phyloP scores from a whole-genome alignment of 2,888 invertebrate genomes.

The Amphipyra tragopoginis region DNA sequence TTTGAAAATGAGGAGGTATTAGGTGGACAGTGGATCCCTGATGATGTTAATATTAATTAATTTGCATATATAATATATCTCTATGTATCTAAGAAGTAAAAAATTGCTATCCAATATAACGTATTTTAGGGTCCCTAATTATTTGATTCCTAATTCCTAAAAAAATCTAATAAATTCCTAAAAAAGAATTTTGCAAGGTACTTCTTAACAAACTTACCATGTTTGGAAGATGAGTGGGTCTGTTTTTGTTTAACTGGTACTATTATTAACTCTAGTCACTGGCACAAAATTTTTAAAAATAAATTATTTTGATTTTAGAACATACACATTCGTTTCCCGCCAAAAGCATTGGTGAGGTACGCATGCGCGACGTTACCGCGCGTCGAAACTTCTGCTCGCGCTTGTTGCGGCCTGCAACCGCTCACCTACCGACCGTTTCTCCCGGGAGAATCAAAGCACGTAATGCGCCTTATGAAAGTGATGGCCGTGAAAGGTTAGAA shows the following conservation, averaged over 20 bases:
- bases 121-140: too few relatives aligned
- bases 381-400: constrained; percentile 76
- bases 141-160: too few relatives aligned
- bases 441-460: constrained; percentile 75
- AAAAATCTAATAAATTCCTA: too few relatives aligned
- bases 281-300: constrained; percentile 29
- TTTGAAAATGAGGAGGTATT: too few relatives aligned
- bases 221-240: not conserved
- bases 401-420: constrained; percentile 63
- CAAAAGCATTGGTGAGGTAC: constrained; percentile 65
- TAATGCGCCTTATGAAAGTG: constrained; percentile 80
- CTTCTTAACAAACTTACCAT: constrained; percentile 38
- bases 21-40: too few relatives aligned
- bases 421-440: constrained; percentile 77
- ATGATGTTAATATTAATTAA: too few relatives aligned
- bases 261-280: constrained; percentile 22
- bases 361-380: constrained; percentile 79
- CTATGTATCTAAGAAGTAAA: not conserved
- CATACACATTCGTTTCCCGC: constrained; percentile 70
- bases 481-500: constrained; percentile 73
- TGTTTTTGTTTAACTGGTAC: not conserved
- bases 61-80: not conserved
- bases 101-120: too few relatives aligned
- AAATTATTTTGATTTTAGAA: constrained; percentile 45
- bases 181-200: not conserved